phyloP scores from a whole-genome alignment of 2,888 invertebrate genomes.

The Taphrorychus bicolor region DNA sequence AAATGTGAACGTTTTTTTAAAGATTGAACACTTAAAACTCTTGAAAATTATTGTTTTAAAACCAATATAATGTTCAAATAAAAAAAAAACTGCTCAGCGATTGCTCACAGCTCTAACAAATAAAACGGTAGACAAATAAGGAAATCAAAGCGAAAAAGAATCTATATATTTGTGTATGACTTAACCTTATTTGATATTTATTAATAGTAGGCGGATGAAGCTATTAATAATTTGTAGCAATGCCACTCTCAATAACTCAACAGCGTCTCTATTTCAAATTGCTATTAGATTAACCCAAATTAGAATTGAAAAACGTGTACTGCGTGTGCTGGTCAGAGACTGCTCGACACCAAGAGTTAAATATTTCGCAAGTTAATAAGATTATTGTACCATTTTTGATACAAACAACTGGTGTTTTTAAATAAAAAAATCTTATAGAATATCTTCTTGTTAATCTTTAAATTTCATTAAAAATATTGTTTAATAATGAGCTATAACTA shows the following conservation, averaged over 20 bases:
- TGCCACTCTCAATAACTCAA: constrained; percentile 11
- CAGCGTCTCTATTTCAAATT: constrained; percentile 19
- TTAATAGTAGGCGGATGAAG: not conserved
- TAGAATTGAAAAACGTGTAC: constrained; percentile 6
- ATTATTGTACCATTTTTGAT: not conserved
- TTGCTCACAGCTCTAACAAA: too few species aligned
- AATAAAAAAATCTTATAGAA: too few species aligned
- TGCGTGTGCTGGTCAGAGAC: not conserved
- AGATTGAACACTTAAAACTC: too few species aligned
- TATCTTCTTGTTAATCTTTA: too few species aligned
- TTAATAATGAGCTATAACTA: not conserved
- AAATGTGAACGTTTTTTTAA: too few species aligned
- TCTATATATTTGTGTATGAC: too few species aligned
- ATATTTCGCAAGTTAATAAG: not conserved
- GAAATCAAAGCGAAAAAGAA: too few species aligned
- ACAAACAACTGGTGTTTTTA: not conserved
- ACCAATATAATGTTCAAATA: too few species aligned
- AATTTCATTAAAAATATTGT: not conserved
- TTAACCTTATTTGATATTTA: not conserved
- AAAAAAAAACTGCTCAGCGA: too few species aligned
- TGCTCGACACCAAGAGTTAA: too few species aligned
- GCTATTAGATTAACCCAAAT: constrained; percentile 31
- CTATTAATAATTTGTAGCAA: constrained; percentile 1
- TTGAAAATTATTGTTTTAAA: too few species aligned
- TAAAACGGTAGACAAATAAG: too few species aligned